phyloP scores from a whole-genome alignment of 92 coral and sea anemone species.

The Nematostella vectensis region DNA sequence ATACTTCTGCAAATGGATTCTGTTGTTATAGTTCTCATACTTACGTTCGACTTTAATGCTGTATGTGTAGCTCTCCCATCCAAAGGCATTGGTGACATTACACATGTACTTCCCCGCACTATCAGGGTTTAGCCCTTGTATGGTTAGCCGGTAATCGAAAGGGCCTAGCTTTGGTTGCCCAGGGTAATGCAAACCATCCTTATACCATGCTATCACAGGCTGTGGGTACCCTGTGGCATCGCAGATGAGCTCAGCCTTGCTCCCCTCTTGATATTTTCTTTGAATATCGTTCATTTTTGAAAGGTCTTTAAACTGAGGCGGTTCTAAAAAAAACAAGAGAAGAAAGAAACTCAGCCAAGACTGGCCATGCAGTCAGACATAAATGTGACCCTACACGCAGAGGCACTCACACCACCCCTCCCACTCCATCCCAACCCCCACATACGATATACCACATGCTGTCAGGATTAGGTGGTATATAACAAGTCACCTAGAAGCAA shows the following conservation, averaged over 20 bases:
- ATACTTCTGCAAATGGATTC: too few species aligned
- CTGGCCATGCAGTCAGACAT: too few species aligned
- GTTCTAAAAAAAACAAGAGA: constrained; percentile 20
- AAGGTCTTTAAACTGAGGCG: constrained; percentile 17
- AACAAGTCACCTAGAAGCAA: too few species aligned
- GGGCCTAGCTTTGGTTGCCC: constrained; percentile 8
- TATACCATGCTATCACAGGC: constrained; percentile 41
- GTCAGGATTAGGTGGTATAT: too few species aligned
- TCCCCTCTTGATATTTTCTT: constrained; percentile 14
- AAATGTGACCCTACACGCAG: too few species aligned
- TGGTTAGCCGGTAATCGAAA: constrained; percentile 3
- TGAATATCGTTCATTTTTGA: constrained; percentile 7
- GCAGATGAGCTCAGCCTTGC: constrained; percentile 11
- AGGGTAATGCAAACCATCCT: constrained; percentile 8
- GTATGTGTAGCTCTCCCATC: constrained; percentile 16
- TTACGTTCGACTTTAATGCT: constrained; percentile 16
- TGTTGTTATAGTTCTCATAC: too few species aligned
- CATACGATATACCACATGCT: too few species aligned
- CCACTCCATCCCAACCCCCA: too few species aligned
- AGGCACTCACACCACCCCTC: too few species aligned
- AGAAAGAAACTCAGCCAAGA: too few species aligned
- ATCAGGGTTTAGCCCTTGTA: neutral
- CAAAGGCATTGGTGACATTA: constrained; percentile 29
- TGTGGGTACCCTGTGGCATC: constrained; percentile 35
- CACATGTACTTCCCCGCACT: constrained; percentile 32